These are phyloP conservation scores for Sphaerophoria rueppellii DNA, from an alignment of 2,888 invertebrate species.

Conservation along the genomic window DNA sequence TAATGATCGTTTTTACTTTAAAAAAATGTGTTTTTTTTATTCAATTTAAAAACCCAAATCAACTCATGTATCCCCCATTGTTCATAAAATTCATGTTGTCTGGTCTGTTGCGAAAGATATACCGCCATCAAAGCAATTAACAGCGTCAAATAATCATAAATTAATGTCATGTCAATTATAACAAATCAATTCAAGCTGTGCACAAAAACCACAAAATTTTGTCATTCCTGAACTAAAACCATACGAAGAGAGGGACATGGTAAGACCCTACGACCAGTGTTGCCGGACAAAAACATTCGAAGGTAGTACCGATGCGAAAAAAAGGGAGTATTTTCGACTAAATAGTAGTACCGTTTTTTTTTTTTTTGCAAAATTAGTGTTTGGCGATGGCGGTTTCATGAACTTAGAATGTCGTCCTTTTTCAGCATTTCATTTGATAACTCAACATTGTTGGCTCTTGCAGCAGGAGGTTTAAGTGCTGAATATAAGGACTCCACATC, in stretches of 20 bases:
- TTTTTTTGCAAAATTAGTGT: no score
- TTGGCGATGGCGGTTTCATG: no score
- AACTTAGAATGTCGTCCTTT: no score
- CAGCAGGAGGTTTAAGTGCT: no score
- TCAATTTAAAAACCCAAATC: neutral
- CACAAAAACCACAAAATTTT: constrained; percentile 22
- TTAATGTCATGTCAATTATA: constrained; percentile 66
- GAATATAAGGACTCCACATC: no score
- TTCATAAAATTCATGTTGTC: neutral
- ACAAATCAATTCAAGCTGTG: constrained; percentile 61
- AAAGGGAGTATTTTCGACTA: no score
- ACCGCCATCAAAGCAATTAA: constrained; percentile 49
- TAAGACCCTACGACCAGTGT: neutral
- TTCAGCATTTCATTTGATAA: no score
- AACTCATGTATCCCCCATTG: neutral
- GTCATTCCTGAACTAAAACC: neutral
- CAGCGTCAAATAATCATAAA: constrained; percentile 66
- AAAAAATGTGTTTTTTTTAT: neutral
- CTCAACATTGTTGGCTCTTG: no score
- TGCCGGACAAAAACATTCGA: no score
- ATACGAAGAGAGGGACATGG: neutral
- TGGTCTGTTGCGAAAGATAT: neutral
- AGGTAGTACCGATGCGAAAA: no score
- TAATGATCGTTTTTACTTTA: constrained; percentile 74
- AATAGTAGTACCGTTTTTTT: no score